Evolutionary conservation across 1,140 invertebrate genomes (phyloP), one percentile per base, ranked within the genome.

Genomic region (Hylyphantes graminicola): DNA sequence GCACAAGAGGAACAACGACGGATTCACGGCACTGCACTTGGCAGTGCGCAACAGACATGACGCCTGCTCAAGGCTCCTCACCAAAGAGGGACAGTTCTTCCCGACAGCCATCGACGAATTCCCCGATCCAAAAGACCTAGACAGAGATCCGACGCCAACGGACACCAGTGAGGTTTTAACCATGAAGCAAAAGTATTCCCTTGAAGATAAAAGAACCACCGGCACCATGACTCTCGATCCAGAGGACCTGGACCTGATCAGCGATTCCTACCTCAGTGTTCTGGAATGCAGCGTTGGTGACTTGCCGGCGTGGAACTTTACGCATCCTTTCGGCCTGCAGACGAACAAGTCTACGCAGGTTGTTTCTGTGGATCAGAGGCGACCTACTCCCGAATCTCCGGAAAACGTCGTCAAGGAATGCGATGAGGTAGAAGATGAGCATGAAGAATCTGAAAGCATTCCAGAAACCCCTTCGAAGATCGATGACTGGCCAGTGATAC

Each of bases 11-110:
- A 87, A 87, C n/a, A 78, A 75, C 19, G 72, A 77, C 15, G 86
- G 86, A 17, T 73, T 83, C 13, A 86, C 86, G 2, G 86, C 86
- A 7, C n/a, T 85, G 6, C 80, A 86, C 10, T 35, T 82, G 19
- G 86, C 86, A 3, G 63, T 51, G 11, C 61, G 65, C 0, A 85
- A 86, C 55, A 59, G 82, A 12, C 80, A 87, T 54, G 70, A 85
- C 0, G 21, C 61, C 2, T 85, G 85, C 13, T 77, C 75, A 10
- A 57, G 77, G 48, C 63, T 85, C 21, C 9, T 85, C 4, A 85
- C 85, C 2, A 74, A 53, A 67, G 85, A 85, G 63, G 78, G 70
- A 11, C 77, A 80, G 51, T 61, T 72, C 4, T 85, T 85, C 63
- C 85, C 85, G n/a, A 81, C 48, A 17, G 63, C 61, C 9, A 68